Percentiles rank a stretch among this genome's conserved stretches.
Conservation (phyloP, 2,113 vertebrate species). For the Oxyura jamaicensis region DNA sequence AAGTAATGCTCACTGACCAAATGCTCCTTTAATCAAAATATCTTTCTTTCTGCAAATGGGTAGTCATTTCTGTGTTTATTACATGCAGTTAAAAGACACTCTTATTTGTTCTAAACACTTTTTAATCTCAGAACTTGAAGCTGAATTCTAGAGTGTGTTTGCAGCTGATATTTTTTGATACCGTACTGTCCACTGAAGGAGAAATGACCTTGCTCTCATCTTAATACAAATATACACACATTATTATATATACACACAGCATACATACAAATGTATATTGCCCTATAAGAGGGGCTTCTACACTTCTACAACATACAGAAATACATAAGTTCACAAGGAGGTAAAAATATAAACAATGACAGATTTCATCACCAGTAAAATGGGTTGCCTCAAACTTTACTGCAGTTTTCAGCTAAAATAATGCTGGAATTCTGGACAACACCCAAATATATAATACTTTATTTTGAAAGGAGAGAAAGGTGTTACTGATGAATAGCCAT, state of each 20-base stretch:
- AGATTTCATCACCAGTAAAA: not conserved
- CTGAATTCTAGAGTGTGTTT: not conserved
- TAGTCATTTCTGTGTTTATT: not conserved
- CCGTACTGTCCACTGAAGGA: not conserved
- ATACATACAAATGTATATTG: not conserved
- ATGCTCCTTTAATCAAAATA: not conserved
- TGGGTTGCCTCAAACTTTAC: not conserved
- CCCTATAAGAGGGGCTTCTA: not conserved
- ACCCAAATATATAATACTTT: not conserved
- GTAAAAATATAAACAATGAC: not conserved
- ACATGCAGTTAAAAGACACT: not conserved
- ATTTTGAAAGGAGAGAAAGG: not conserved
- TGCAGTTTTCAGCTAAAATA: not conserved
- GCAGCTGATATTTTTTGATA: not conserved
- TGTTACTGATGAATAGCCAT: not conserved
- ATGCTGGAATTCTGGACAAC: not conserved
- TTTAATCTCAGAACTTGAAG: not conserved
- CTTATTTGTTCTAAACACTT: not conserved
- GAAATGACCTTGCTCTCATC: not conserved
- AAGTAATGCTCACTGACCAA: not conserved
- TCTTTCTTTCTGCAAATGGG: not conserved
- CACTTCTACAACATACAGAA: not conserved
- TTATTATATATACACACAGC: not conserved
- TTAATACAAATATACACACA: not conserved
- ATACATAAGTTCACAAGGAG: not conserved